Conservation (phyloP, 2,797 vertebrate species). For the Manis pentadactyla region DNA sequence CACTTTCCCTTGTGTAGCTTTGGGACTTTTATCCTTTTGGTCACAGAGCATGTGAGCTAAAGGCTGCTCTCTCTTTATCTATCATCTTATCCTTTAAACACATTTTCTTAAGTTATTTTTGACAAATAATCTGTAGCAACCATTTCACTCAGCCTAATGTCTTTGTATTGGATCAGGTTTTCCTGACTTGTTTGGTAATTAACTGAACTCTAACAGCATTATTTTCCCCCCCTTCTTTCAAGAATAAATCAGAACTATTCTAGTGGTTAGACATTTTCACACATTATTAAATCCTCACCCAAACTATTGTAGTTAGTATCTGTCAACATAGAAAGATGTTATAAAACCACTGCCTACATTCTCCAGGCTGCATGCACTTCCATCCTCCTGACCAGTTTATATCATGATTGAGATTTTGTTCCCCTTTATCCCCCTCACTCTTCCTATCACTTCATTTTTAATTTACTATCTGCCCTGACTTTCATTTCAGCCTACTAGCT, state of each 20-base stretch:
- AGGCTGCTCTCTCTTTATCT: neutral
- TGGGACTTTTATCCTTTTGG: neutral
- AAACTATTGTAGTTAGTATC: no score
- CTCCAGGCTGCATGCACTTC: no score
- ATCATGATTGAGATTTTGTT: no score
- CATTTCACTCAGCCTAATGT: neutral
- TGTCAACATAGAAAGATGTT: no score
- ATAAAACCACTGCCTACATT: no score
- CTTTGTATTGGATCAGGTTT: neutral
- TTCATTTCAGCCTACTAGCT: conserved; percentile 5
- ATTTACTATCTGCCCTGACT: neutral
- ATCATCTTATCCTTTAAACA: neutral
- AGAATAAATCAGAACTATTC: neutral
- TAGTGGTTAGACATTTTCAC: neutral
- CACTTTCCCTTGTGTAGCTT: neutral
- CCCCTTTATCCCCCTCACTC: no score
- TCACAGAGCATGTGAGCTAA: neutral
- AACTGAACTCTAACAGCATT: neutral
- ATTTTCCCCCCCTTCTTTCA: neutral
- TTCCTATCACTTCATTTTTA: neutral
- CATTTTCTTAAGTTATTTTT: neutral
- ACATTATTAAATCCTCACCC: no score
- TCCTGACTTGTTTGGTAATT: neutral
- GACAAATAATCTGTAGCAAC: neutral
- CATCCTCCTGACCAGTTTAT: no score